Percentiles rank a stretch among this genome's conserved stretches.
Evolutionary conservation across 2,797 vertebrate species (phyloP).

Genomic region (Lacerta bilineata): DNA sequence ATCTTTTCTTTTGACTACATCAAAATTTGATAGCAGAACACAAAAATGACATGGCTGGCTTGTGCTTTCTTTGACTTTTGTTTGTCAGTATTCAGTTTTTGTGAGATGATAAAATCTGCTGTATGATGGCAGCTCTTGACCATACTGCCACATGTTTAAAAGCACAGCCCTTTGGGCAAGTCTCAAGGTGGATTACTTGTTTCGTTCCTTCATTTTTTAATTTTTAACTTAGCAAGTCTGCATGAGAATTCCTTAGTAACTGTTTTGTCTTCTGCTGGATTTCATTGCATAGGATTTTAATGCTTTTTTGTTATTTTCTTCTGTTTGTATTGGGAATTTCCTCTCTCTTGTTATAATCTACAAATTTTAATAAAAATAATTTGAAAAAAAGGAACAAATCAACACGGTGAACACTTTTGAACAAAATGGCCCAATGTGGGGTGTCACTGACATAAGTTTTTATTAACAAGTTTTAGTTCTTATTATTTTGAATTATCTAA

Average conservation of each 20-base stretch:
- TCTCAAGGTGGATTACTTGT: slow-evolving; percentile 31
- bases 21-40: background rate
- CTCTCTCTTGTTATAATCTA: too few relatives aligned
- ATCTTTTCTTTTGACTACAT: slow-evolving; percentile 23
- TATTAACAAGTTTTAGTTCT: background rate
- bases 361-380: too few relatives aligned
- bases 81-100: slow-evolving; percentile 41
- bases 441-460: background rate
- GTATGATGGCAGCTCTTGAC: slow-evolving; percentile 35
- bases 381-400: background rate
- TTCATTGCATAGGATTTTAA: too few relatives aligned
- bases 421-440: background rate
- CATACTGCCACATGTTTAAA: slow-evolving; percentile 51
- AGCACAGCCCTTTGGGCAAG: slow-evolving; percentile 56
- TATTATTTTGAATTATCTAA: background rate
- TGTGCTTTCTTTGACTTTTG: slow-evolving; percentile 46
- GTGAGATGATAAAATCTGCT: slow-evolving; percentile 48
- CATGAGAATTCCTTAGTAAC: too few relatives aligned
- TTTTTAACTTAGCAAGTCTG: too few relatives aligned
- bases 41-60: slow-evolving; percentile 13
- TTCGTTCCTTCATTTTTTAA: too few relatives aligned
- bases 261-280: too few relatives aligned
- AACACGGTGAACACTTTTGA: background rate
- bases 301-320: too few relatives aligned
- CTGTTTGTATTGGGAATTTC: too few relatives aligned